These are phyloP conservation scores for Hermatobates lingyangjiaoensis DNA, from an alignment of 1,140 invertebrate genomes.

Conservation along the genomic window DNA sequence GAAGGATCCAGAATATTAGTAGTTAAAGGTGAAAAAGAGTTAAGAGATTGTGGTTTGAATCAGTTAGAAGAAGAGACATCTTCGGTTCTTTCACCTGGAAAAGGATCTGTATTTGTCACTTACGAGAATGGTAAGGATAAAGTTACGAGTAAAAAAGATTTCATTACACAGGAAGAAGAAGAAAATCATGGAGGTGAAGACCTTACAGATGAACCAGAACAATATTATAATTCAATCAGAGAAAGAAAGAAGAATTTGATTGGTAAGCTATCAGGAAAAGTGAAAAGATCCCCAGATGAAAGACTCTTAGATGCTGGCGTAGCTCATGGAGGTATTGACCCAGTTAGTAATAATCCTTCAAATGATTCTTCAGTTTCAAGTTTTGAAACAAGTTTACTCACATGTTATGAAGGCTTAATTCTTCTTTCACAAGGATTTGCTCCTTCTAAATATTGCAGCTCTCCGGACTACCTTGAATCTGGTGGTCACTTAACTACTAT, in stretches of 20 bases:
- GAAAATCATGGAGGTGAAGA: constrained; percentile 15
- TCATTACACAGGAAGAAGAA: background rate
- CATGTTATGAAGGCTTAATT: constrained; percentile 52
- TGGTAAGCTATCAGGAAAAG: background rate
- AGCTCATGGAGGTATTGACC: constrained; percentile 48
- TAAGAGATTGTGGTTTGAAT: constrained; percentile 53
- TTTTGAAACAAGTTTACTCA: constrained; percentile 51
- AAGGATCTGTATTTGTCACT: background rate
- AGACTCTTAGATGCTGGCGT: constrained; percentile 43
- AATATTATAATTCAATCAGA: no score
- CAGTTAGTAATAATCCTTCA: constrained; percentile 31
- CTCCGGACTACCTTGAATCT: constrained; percentile 42
- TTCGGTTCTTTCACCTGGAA: constrained; percentile 22
- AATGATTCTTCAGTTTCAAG: constrained; percentile 47
- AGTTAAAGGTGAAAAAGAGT: constrained; percentile 50
- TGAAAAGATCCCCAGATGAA: constrained; percentile 28
- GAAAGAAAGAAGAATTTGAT: background rate
- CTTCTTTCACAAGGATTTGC: constrained; percentile 45
- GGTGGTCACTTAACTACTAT: constrained; percentile 35
- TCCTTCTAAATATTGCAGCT: constrained; percentile 39
- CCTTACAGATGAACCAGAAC: background rate
- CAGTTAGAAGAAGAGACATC: constrained; percentile 28
- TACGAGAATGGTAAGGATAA: constrained; percentile 1
- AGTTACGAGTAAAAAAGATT: background rate
- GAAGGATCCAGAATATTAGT: constrained; percentile 56